Percentiles rank a stretch among this genome's conserved stretches.
Conservation (phyloP, 2,888 invertebrate species). For the Unio pictorum region DNA sequence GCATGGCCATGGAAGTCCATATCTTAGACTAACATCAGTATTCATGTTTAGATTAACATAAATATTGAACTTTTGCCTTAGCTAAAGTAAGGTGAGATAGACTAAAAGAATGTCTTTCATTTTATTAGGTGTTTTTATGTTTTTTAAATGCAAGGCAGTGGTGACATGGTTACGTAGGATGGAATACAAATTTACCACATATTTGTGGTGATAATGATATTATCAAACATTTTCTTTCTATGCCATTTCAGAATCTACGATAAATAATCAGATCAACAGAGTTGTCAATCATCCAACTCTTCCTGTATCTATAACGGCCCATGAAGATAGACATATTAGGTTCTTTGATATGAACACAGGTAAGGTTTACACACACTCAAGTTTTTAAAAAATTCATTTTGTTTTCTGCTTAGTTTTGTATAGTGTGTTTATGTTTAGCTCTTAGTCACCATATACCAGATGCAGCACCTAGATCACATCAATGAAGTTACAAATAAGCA, state of each 20-base stretch:
- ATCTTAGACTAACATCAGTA: too few species aligned
- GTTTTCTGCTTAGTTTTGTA: not conserved
- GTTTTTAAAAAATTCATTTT: not conserved
- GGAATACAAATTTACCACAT: not conserved
- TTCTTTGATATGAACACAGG: conserved; percentile 94
- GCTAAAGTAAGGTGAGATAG: too few species aligned
- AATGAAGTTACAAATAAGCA: too few species aligned
- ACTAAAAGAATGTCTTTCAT: too few species aligned
- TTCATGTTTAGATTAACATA: too few species aligned
- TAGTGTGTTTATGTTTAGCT: not conserved
- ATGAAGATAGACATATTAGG: conserved; percentile 97
- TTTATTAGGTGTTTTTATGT: too few species aligned
- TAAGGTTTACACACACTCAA: conserved; percentile 36
- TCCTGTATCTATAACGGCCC: conserved; percentile 95
- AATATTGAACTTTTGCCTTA: too few species aligned
- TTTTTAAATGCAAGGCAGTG: too few species aligned
- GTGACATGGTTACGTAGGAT: not conserved
- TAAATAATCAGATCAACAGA: conserved; percentile 75
- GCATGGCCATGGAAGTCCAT: too few species aligned
- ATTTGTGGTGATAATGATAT: not conserved
- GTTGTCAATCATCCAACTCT: conserved; percentile 96
- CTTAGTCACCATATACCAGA: too few species aligned
- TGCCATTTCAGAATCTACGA: conserved; percentile 55
- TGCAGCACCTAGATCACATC: too few species aligned
- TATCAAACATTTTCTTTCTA: not conserved